Evolutionary conservation across 2,888 invertebrate genomes (phyloP).

Genomic region (Gari tellinella): DNA sequence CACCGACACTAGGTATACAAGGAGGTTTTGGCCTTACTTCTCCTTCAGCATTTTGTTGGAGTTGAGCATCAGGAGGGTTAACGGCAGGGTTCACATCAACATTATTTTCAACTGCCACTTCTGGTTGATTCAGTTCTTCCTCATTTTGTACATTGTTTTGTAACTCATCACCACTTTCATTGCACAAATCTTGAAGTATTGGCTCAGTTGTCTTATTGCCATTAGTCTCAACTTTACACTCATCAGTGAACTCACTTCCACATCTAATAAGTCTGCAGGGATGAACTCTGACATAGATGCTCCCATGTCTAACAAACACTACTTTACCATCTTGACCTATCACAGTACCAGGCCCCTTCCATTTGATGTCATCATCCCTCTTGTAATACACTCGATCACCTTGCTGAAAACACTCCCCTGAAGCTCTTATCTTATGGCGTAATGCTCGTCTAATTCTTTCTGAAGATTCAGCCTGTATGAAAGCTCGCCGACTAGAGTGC

Average conservation of each 20-base stretch:
- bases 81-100: neutral
- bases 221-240: neutral
- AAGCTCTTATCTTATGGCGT: conserved; percentile 36
- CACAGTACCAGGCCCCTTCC: conserved; percentile 56
- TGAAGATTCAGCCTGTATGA: conserved; percentile 43
- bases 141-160: conserved; percentile 1
- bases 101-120: neutral
- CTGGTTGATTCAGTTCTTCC: neutral
- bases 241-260: conserved; percentile 18
- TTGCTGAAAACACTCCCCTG: conserved; percentile 22
- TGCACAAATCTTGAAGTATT: neutral
- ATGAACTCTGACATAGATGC: conserved; percentile 45
- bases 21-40: neutral
- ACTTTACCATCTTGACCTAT: conserved; percentile 59
- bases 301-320: conserved; percentile 62
- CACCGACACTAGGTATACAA: conserved; percentile 24
- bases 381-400: conserved; percentile 59
- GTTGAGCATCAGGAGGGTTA: neutral
- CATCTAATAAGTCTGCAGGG: conserved; percentile 40
- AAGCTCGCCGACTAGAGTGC: conserved; percentile 36
- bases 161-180: neutral
- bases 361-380: conserved; percentile 43
- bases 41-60: neutral
- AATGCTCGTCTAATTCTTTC: conserved; percentile 47
- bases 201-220: neutral